A percentile compares a stretch with the other conserved stretches of the same genome.
phyloP scores from a whole-genome alignment of 2,113 vertebrate species.

The Ondatra zibethicus region DNA sequence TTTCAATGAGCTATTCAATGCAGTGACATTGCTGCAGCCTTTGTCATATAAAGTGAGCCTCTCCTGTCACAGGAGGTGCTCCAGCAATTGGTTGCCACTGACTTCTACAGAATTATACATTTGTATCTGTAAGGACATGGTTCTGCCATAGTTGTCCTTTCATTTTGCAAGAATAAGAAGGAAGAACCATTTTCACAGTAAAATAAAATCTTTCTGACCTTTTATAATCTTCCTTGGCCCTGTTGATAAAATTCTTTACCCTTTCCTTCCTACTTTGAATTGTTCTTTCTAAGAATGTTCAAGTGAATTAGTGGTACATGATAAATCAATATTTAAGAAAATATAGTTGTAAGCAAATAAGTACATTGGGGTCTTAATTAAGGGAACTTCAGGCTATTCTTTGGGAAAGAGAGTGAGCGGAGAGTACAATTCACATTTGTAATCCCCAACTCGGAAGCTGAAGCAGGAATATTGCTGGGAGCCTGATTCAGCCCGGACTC shows the following conservation, averaged over 20 bases:
- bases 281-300: slow-evolving; percentile 20
- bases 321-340: not conserved
- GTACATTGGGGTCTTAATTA: not conserved
- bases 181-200: not conserved
- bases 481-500: not conserved
- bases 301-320: not conserved
- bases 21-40: too few relatives aligned
- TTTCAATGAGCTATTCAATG: not conserved
- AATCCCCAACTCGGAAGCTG: not conserved
- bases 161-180: not conserved
- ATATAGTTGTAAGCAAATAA: not conserved
- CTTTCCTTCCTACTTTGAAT: not conserved
- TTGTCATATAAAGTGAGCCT: not conserved
- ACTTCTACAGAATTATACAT: not conserved
- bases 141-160: not conserved
- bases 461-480: not conserved
- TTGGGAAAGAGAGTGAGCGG: not conserved
- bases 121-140: not conserved
- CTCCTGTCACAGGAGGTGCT: not conserved
- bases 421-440: not conserved
- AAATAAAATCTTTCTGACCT: slow-evolving; percentile 22
- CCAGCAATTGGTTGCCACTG: fast-evolving
- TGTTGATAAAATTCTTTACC: not conserved
- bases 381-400: not conserved
- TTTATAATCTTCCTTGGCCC: not conserved